Evolutionary conservation across 2,797 vertebrate genomes (phyloP).

Genomic region (Lophius americanus): DNA sequence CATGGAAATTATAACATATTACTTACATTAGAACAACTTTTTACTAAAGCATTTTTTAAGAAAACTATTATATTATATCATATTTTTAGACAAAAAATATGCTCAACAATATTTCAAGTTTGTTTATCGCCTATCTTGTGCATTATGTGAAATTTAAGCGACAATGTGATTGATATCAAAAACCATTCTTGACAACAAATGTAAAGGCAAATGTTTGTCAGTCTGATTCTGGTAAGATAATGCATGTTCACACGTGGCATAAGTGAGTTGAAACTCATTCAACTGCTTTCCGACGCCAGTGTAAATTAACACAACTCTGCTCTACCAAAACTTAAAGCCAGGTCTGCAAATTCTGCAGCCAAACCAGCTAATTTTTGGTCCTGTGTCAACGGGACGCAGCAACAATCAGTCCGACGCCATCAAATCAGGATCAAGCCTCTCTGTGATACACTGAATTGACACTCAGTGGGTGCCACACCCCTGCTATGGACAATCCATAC

Average conservation of each 20-base stretch:
- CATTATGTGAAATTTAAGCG: too few relatives aligned
- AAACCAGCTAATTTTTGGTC: neutral
- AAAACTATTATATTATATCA: too few relatives aligned
- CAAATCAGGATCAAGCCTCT: constrained; percentile 4
- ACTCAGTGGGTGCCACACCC: too few relatives aligned
- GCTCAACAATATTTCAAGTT: neutral
- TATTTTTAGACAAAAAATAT: neutral
- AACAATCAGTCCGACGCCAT: neutral
- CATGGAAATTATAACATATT: too few relatives aligned
- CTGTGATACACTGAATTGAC: neutral
- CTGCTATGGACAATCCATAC: too few relatives aligned
- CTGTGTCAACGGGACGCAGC: neutral
- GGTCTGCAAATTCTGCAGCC: constrained; percentile 20
- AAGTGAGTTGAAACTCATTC: too few relatives aligned
- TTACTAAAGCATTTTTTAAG: too few relatives aligned
- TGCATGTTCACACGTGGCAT: too few relatives aligned
- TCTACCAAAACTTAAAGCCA: neutral
- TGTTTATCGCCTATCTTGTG: too few relatives aligned
- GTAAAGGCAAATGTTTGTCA: neutral
- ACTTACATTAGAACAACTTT: too few relatives aligned
- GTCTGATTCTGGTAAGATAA: neutral
- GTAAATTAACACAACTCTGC: neutral
- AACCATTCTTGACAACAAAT: neutral
- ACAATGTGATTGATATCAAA: neutral
- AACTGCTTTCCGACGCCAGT: neutral